Evolutionary conservation across 2,888 invertebrate species (phyloP), one percentile per base, ranked within the genome.

Genomic region (Linnaemya vulpina): DNA sequence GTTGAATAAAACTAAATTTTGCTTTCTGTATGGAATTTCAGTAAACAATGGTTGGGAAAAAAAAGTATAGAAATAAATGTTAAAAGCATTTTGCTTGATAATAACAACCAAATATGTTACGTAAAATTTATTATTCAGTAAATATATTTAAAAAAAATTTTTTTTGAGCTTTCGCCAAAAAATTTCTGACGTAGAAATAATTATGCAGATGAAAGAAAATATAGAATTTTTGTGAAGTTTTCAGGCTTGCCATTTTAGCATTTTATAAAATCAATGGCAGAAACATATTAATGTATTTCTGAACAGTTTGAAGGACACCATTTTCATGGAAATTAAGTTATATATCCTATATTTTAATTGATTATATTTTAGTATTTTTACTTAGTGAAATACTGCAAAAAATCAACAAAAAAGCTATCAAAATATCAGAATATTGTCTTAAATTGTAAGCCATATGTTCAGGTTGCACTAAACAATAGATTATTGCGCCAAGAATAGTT

Each of bases 121-220:
- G 60, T 58, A 30, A 30, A 30, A 68, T 49, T 30, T 49, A 30
- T 17, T 63, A 10, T 17, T 10, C 4, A 8, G 7, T 11, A 20
- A 58, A 55, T 65, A 10, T 55, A 55, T 43, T 25, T 5, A 11
- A 67, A 67, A 68, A 13, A 65, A 10, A 25, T 46, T 30, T 30
- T 40, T 49, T 68, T 49, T 68, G 77, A 70, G 60, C 49, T 40
- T 77, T 22, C 68, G 77, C 77, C 77, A 77, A 74, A 55, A 62
- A 13, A 40, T 0, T 20, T 8, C 46, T 20, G 17, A 20, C 10
- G 10, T 35, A 38, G 3, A 60, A 1, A 25, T 15, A 13, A 3
- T 7, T 55, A 55, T 25, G 5, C 7, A 25, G 38, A 2, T 22
- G 13, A 30, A 35, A 17, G 58, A 60, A 30, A 60, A n/a, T 35